Percentiles rank a stretch among this genome's conserved stretches.
Evolutionary conservation across 1,140 invertebrate species (phyloP).

Genomic region (Drosophila murphyi): DNA sequence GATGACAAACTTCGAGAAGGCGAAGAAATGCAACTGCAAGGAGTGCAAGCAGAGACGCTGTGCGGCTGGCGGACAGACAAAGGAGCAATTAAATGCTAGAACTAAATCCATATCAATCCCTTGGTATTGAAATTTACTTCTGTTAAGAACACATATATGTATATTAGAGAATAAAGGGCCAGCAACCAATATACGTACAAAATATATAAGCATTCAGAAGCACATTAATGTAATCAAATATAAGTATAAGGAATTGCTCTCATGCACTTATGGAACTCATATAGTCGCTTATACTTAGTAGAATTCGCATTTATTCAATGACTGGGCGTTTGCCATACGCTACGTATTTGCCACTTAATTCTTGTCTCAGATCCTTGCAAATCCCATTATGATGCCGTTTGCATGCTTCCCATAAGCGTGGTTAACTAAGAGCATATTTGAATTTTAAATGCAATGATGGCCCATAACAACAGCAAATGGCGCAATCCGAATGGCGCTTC

Average conservation of each 20-base stretch:
- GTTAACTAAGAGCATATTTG: slow-evolving; percentile 57
- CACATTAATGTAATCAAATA: not conserved
- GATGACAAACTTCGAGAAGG: not conserved
- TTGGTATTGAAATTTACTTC: slow-evolving; percentile 26
- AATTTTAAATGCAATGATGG: slow-evolving; percentile 63
- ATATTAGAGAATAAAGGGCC: not conserved
- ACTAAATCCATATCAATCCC: slow-evolving; percentile 6
- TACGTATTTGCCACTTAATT: not conserved
- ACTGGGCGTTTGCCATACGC: not conserved
- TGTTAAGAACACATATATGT: not conserved
- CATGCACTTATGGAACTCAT: too few relatives aligned
- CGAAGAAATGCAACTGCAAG: slow-evolving; percentile 32
- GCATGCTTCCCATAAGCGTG: slow-evolving; percentile 46
- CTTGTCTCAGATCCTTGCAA: not conserved
- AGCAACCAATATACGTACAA: not conserved
- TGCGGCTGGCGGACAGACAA: slow-evolving; percentile 1
- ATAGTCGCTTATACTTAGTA: too few relatives aligned
- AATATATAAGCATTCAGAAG: not conserved
- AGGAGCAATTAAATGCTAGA: not conserved
- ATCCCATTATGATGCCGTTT: slow-evolving; percentile 48
- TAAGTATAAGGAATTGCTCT: not conserved
- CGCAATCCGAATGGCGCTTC: not conserved
- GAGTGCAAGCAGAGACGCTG: slow-evolving; percentile 14
- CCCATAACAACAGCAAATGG: slow-evolving; percentile 3
- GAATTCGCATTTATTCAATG: not conserved